Percentiles rank a stretch among this genome's conserved stretches.
Conservation (phyloP, 2,888 invertebrate genomes). For the Galerucella nymphaeae region DNA sequence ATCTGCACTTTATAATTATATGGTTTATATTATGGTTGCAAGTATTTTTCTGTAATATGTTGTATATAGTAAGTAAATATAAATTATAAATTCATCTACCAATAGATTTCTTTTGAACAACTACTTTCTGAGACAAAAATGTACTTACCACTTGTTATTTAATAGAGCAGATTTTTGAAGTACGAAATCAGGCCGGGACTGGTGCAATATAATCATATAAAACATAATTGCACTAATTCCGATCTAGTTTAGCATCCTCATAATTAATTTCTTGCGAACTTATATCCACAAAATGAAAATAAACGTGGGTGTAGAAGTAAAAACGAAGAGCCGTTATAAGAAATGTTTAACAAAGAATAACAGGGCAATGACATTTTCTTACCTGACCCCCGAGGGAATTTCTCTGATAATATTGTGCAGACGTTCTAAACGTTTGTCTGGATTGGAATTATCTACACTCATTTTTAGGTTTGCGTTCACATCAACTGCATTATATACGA, state of each 20-base stretch:
- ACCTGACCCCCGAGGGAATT: constrained; percentile 55
- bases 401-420: constrained; percentile 50
- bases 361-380: constrained; percentile 59
- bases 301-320: constrained; percentile 49
- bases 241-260: constrained; percentile 56
- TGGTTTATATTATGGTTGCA: too few species aligned
- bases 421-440: constrained; percentile 35
- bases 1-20: too few species aligned
- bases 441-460: constrained; percentile 29
- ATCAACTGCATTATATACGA: too few species aligned
- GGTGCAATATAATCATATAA: constrained; percentile 65
- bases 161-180: constrained; percentile 33
- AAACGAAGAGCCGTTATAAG: constrained; percentile 54
- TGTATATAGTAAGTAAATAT: too few species aligned
- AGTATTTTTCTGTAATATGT: too few species aligned
- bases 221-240: constrained; percentile 65
- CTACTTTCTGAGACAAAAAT: neutral
- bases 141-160: neutral
- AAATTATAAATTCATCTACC: too few species aligned
- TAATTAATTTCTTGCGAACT: constrained; percentile 14
- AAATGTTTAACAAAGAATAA: constrained; percentile 56
- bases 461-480: constrained; percentile 15
- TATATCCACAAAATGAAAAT: constrained; percentile 38
- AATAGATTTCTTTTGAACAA: neutral
- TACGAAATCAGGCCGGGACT: constrained; percentile 66